phyloP scores from a whole-genome alignment of 2,113 vertebrate genomes.

The Bufo bufo region DNA sequence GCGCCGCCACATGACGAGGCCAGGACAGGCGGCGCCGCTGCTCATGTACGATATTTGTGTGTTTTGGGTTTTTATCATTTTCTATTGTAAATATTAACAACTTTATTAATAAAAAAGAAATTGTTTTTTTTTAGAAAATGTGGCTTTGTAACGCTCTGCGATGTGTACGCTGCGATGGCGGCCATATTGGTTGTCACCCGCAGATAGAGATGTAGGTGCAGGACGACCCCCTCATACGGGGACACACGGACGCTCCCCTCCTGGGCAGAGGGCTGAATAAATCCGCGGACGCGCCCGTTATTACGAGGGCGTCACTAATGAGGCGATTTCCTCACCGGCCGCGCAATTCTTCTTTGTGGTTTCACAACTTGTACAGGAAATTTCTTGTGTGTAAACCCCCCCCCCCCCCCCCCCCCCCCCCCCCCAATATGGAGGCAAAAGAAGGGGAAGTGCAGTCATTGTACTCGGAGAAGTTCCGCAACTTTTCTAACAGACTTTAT shows the following conservation, averaged over 20 bases:
- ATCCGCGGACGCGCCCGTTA: not conserved
- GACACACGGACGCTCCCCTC: too few species aligned
- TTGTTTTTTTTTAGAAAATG: not conserved
- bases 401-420: not conserved
- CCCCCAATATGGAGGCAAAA: not conserved
- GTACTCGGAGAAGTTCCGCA: too few species aligned
- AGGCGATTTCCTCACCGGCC: not conserved
- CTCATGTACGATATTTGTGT: not conserved
- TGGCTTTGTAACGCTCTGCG: too few species aligned
- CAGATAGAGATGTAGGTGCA: too few species aligned
- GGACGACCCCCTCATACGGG: too few species aligned
- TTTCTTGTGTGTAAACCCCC: not conserved
- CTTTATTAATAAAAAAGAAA: slow-evolving; percentile 9
- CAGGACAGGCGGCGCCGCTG: not conserved
- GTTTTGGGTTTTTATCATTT: slow-evolving; percentile 41
- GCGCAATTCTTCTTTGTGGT: not conserved
- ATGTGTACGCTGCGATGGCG: too few species aligned
- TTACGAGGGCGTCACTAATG: not conserved
- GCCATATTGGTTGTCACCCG: too few species aligned
- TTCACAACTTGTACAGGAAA: not conserved
- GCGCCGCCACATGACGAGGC: not conserved
- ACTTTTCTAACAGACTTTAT: too few species aligned
- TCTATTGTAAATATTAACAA: slow-evolving; percentile 31
- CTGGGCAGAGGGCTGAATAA: too few species aligned
- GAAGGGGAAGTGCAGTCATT: not conserved